Conservation (phyloP, 1,140 invertebrate species). For the Chionoecetes opilio region DNA sequence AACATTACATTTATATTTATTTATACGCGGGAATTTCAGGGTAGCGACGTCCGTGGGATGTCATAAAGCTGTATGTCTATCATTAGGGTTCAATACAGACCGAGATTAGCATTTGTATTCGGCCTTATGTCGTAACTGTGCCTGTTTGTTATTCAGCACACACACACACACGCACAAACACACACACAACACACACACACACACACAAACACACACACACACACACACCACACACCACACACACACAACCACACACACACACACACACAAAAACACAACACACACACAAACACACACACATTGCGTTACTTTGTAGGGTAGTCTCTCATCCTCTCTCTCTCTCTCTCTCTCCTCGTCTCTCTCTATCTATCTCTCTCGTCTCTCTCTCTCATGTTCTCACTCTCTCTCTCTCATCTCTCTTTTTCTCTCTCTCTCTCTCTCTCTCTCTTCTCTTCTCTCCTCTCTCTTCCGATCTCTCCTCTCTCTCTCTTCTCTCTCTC, state of each 20-base stretch:
- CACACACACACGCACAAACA: background rate
- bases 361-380: background rate
- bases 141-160: background rate
- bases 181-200: background rate
- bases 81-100: background rate
- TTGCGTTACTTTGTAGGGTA: background rate
- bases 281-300: background rate
- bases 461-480: no score
- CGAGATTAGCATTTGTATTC: constrained; percentile 17
- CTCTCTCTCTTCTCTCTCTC: no score
- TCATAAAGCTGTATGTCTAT: background rate
- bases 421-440: background rate
- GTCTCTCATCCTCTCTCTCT: background rate
- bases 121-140: constrained; percentile 5
- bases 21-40: background rate
- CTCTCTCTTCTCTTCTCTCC: no score
- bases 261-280: constrained; percentile 34
- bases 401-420: background rate
- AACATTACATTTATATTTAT: constrained; percentile 2
- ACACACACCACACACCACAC: constrained; percentile 8
- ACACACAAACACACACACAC: background rate
- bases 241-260: background rate
- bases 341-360: constrained; percentile 2
- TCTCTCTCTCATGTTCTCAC: background rate
- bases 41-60: background rate